Conservation (phyloP, 2,888 invertebrate species). For the Agriopis leucophaearia region DNA sequence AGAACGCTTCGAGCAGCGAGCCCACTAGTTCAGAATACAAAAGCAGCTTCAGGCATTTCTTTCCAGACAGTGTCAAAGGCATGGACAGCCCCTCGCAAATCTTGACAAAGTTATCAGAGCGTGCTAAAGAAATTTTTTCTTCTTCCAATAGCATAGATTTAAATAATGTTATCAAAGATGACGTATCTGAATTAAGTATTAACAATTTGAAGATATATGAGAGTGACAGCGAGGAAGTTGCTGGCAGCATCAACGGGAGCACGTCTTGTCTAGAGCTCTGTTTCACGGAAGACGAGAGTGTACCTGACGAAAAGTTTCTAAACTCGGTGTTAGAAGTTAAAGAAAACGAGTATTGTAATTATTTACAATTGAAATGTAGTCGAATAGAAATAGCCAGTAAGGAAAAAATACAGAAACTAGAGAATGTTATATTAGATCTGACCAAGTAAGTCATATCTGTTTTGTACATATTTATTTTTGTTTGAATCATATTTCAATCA, state of each 20-base stretch:
- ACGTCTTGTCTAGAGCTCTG: slow-evolving; percentile 81
- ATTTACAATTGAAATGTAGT: slow-evolving; percentile 84
- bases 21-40: slow-evolving; percentile 79
- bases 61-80: slow-evolving; percentile 78
- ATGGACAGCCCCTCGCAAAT: slow-evolving; percentile 82
- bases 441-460: slow-evolving; percentile 84
- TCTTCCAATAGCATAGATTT: slow-evolving; percentile 79
- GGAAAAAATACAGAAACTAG: slow-evolving; percentile 80
- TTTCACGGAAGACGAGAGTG: slow-evolving; percentile 80
- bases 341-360: slow-evolving; percentile 81
- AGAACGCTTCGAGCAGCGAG: slow-evolving; percentile 73
- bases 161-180: slow-evolving; percentile 71
- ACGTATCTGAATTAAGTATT: slow-evolving; percentile 76
- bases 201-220: slow-evolving; percentile 80
- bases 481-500: neutral
- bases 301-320: slow-evolving; percentile 69
- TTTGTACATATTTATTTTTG: neutral
- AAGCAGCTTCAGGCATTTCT: slow-evolving; percentile 76
- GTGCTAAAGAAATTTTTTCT: slow-evolving; percentile 83
- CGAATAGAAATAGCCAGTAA: slow-evolving; percentile 76
- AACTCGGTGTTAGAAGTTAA: slow-evolving; percentile 73
- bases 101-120: slow-evolving; percentile 77
- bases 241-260: slow-evolving; percentile 80
- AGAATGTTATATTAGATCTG: slow-evolving; percentile 87
- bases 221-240: slow-evolving; percentile 81